Base-by-base conservation (phyloP, 2,888 invertebrate genomes). In the Limnephilus auricula region DNA sequence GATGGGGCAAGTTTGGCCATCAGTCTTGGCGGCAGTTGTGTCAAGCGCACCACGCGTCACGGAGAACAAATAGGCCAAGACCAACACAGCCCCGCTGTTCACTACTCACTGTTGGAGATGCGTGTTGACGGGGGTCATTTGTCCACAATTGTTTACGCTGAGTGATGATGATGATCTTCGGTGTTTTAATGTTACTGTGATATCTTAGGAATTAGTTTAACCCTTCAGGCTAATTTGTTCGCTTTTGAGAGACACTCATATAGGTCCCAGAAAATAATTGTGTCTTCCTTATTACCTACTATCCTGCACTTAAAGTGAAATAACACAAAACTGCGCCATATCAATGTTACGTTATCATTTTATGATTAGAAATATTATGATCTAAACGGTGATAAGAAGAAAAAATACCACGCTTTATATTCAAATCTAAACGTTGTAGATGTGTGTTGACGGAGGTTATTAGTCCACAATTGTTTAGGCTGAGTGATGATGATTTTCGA, bases 1-100 rank as follows among this genome's bases (percentile, higher is more conserved):
- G 89, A 89, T 79, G 89, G 40, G 18, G 25, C 78, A 89, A 89
- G 79, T 89, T 89, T 37, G 12, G n/a, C 34, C 89, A 89, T 89
- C 89, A 89, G 89, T 89, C 89, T 89, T 89, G 89, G 37, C 37
- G 89, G 79, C 25, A 40, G 31, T 65, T 65, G 45, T 65, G 87
- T 87, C 87, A 87, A 34, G 79, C 89, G 37, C 37, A 37, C 89
- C n/a, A 18, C 79, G 89, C 87, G 50, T 32, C 87, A 31, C 85
- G 31, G 15, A 6, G 65, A 37, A 83, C 89, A 83, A 50, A 65
- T 83, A 79, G 82, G 82, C n/a, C 50, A n/a, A 40, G 30, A 31
- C 83, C 37, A 31, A 31, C 40, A 50, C 32, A 80, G 10, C 40
- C 34, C 34, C 30, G 34, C 65, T 45, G 45, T 45, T 45, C 45